Percentiles rank a stretch among this genome's conserved stretches.
phyloP scores from a whole-genome alignment of 2,113 vertebrate genomes.

The Mola mola region DNA sequence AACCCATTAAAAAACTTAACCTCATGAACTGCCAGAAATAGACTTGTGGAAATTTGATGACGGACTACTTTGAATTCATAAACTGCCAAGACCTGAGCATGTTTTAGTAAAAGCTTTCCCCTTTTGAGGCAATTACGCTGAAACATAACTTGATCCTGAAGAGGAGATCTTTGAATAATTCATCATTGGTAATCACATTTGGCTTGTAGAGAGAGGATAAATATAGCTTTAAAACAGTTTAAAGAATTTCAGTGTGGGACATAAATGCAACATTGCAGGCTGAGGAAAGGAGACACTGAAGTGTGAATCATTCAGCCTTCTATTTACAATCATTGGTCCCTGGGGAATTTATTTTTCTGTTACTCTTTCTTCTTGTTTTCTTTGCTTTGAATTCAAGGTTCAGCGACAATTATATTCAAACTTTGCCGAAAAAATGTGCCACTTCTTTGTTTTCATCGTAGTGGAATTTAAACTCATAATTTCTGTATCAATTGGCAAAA shows the following conservation, averaged over 20 bases:
- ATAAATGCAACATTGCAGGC: background rate
- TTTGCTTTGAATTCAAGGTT: background rate
- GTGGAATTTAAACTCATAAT: too few species aligned
- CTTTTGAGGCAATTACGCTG: constrained; percentile 47
- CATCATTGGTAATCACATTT: constrained; percentile 15
- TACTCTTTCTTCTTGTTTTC: background rate
- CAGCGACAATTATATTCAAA: too few species aligned
- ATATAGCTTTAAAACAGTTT: constrained; percentile 8
- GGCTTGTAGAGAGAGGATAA: constrained; percentile 13
- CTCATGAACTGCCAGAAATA: constrained; percentile 31
- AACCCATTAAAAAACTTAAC: constrained; percentile 25
- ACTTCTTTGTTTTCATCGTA: constrained; percentile 36
- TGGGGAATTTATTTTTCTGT: background rate
- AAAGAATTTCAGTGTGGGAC: constrained; percentile 1
- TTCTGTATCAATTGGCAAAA: too few species aligned
- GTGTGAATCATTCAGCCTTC: background rate
- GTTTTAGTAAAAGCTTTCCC: constrained; percentile 16
- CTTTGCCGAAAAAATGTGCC: constrained; percentile 12
- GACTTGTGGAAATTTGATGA: constrained; percentile 36
- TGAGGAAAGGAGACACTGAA: background rate
- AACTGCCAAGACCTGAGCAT: constrained; percentile 38
- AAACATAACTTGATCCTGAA: constrained; percentile 44
- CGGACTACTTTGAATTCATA: constrained; percentile 42
- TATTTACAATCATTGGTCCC: background rate
- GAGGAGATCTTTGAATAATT: constrained; percentile 45